Conservation (phyloP, 2,797 vertebrate genomes). For the Otus scops region DNA sequence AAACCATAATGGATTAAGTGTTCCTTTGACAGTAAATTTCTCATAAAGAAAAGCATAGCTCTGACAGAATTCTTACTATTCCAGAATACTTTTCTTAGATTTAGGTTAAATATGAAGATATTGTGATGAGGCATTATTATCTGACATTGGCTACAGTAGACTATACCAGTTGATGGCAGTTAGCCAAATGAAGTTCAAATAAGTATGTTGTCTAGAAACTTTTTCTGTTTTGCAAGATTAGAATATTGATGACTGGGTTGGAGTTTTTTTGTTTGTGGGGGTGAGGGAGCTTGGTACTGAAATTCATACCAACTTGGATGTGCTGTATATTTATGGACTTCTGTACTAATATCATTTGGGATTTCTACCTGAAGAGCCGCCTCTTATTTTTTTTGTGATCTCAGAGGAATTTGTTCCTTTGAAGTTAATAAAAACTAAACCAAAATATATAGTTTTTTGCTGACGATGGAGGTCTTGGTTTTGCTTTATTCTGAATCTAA, state of each 20-base stretch:
- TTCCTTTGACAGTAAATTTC: not conserved
- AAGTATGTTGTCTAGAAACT: not conserved
- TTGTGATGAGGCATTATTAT: not conserved
- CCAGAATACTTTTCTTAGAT: not conserved
- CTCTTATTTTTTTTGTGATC: not conserved
- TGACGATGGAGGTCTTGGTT: not conserved
- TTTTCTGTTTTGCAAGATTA: not conserved
- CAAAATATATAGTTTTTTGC: not conserved
- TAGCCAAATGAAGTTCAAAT: not conserved
- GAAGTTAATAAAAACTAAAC: slow-evolving; percentile 8
- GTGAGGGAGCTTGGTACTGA: not conserved
- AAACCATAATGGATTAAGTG: not conserved
- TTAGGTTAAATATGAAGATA: not conserved
- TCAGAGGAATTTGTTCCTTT: not conserved
- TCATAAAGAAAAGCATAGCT: not conserved
- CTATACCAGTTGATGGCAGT: not conserved
- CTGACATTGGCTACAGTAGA: not conserved
- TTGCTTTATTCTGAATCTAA: slow-evolving; percentile 13
- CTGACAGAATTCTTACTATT: not conserved
- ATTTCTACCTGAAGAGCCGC: not conserved
- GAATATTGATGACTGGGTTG: not conserved
- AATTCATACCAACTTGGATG: not conserved
- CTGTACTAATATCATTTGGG: not conserved
- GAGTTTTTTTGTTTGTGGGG: accelerated
- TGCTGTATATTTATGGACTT: not conserved